A percentile compares a stretch with the other conserved stretches of the same genome.
Evolutionary conservation across 2,113 vertebrate species (phyloP).

Genomic region (Caloenas nicobarica): DNA sequence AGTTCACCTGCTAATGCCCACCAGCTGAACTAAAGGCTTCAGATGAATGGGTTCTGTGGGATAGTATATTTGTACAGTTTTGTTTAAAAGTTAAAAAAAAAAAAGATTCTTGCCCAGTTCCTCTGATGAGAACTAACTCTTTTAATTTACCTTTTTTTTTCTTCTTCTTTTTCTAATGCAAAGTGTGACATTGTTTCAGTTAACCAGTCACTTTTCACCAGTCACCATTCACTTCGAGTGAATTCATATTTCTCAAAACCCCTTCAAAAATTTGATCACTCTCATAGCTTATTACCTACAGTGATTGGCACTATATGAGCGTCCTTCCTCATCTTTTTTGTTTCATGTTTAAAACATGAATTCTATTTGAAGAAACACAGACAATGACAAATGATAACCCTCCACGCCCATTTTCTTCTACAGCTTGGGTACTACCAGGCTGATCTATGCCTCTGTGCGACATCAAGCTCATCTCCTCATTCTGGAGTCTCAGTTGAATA

Average conservation of each 20-base stretch:
- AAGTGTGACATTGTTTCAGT: not conserved
- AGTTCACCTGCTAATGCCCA: not conserved
- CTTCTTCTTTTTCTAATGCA: not conserved
- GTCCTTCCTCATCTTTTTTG: not conserved
- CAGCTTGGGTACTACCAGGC: not conserved
- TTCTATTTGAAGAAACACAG: not conserved
- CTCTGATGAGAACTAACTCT: not conserved
- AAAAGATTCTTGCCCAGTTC: not conserved
- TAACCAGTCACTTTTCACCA: not conserved
- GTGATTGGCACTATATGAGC: not conserved
- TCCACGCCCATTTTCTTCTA: not conserved
- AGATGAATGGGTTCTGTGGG: not conserved
- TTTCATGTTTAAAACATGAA: not conserved
- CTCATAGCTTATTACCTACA: not conserved
- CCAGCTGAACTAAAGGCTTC: not conserved
- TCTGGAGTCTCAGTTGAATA: not conserved
- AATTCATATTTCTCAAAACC: not conserved
- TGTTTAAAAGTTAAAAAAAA: not conserved
- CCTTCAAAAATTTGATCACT: not conserved
- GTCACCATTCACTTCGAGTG: not conserved
- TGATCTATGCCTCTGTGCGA: accelerated
- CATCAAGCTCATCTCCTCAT: not conserved
- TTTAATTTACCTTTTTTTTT: not conserved
- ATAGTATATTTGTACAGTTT: not conserved
- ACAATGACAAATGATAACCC: not conserved